phyloP scores from a whole-genome alignment of 1,140 invertebrate genomes.

The Anastrepha obliqua region DNA sequence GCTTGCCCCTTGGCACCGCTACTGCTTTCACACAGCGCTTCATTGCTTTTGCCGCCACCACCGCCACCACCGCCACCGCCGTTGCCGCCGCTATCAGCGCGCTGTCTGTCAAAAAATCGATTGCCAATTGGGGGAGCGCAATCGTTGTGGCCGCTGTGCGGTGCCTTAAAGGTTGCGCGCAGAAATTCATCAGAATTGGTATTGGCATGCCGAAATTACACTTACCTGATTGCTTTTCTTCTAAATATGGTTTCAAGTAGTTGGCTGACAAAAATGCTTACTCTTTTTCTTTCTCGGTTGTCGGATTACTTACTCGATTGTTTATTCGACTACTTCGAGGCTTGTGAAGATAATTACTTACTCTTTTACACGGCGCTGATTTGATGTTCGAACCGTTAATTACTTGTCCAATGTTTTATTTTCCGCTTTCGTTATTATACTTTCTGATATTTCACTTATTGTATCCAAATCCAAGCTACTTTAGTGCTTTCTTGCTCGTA shows the following conservation, averaged over 20 bases:
- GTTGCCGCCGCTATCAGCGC: background rate
- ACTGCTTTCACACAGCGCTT: background rate
- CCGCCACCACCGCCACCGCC: background rate
- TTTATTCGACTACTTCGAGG: no score
- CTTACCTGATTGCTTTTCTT: constrained; percentile 35
- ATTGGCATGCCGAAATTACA: constrained; percentile 37
- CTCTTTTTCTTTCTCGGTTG: no score
- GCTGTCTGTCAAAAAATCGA: constrained; percentile 41
- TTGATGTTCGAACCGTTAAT: background rate
- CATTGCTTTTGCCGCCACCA: constrained; percentile 31
- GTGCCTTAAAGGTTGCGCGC: background rate
- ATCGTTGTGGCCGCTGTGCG: background rate
- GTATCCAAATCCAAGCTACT: no score
- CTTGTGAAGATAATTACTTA: background rate
- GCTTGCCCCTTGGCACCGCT: background rate
- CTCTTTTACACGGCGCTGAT: background rate
- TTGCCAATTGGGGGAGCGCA: constrained; percentile 17
- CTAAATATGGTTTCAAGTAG: constrained; percentile 9
- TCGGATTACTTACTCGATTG: background rate
- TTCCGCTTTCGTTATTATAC: no score
- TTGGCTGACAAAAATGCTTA: background rate
- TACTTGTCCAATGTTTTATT: background rate
- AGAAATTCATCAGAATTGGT: background rate
- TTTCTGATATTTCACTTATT: no score
- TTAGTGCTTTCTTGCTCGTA: no score